These are phyloP conservation scores for Pteromalus puparum DNA, from an alignment of 1,140 invertebrate species.

Conservation along the genomic window DNA sequence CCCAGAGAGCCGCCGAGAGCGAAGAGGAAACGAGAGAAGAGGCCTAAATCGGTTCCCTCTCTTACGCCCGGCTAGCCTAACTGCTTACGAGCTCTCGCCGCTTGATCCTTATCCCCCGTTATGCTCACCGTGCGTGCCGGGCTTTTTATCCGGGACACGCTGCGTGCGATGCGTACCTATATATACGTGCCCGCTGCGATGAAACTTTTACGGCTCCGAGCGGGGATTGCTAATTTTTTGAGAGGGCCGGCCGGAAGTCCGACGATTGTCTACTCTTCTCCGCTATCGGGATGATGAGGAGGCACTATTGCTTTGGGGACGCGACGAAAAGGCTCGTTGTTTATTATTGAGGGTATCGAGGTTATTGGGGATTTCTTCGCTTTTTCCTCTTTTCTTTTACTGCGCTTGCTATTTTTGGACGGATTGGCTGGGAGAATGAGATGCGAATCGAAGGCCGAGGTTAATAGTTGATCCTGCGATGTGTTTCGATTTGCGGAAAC, in stretches of 20 bases:
- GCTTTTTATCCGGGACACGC: too few species aligned
- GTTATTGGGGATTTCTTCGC: background rate
- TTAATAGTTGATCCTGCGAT: background rate
- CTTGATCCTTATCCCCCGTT: background rate
- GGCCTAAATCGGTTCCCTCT: slow-evolving; percentile 19
- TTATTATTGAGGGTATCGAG: background rate
- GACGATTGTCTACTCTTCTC: too few species aligned
- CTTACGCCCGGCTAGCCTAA: background rate
- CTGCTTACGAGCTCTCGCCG: background rate
- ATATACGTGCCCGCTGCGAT: too few species aligned
- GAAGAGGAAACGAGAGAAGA: background rate
- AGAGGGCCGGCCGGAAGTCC: too few species aligned
- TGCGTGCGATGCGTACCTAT: too few species aligned
- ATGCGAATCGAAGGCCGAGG: background rate
- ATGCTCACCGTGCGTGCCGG: background rate
- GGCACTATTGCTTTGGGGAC: background rate
- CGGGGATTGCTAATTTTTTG: too few species aligned
- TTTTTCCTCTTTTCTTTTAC: background rate
- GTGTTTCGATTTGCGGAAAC: background rate
- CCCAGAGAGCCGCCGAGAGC: background rate
- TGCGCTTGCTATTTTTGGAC: background rate
- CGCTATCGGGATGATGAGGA: too few species aligned
- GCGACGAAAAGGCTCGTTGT: background rate
- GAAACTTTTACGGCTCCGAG: too few species aligned
- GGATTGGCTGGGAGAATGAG: too few species aligned